Conservation (phyloP, 2,113 vertebrate genomes). For the Hiodon tergisus region DNA sequence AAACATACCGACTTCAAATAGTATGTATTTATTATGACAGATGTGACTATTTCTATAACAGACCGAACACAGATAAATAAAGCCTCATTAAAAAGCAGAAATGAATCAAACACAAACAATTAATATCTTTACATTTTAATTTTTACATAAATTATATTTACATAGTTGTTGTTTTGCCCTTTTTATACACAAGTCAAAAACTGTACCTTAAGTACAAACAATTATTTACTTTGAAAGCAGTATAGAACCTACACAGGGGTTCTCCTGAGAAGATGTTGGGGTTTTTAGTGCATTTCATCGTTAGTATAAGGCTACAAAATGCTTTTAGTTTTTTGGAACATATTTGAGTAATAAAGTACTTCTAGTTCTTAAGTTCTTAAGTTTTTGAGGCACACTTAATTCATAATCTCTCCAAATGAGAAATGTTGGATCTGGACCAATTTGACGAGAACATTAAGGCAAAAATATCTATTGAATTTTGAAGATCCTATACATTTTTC, state of each 20-base stretch:
- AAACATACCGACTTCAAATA: slow-evolving; percentile 24
- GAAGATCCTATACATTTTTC: background rate
- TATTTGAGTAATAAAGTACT: slow-evolving; percentile 6
- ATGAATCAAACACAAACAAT: slow-evolving; percentile 54
- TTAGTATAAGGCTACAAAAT: slow-evolving; percentile 60
- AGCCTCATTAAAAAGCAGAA: slow-evolving; percentile 71
- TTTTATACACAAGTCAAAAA: slow-evolving; percentile 47
- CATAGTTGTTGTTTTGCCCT: slow-evolving; percentile 65
- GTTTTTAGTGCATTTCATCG: slow-evolving; percentile 67
- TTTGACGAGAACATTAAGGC: slow-evolving; percentile 6
- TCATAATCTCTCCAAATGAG: slow-evolving; percentile 49
- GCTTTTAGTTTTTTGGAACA: background rate
- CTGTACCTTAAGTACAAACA: slow-evolving; percentile 46
- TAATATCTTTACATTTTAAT: slow-evolving; percentile 76
- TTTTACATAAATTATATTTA: slow-evolving; percentile 92
- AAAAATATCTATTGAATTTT: slow-evolving; percentile 1
- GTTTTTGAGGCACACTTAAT: slow-evolving; percentile 2
- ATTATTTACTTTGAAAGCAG: slow-evolving; percentile 49
- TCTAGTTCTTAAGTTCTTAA: background rate
- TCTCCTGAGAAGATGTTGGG: slow-evolving; percentile 58
- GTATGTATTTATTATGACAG: slow-evolving; percentile 75
- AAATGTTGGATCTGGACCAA: slow-evolving; percentile 20
- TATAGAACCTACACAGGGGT: slow-evolving; percentile 49
- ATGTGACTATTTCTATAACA: slow-evolving; percentile 50
- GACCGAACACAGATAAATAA: slow-evolving; percentile 88